Base-by-base conservation (phyloP, 2,888 invertebrate species). In the Drosophila tanythrix region DNA sequence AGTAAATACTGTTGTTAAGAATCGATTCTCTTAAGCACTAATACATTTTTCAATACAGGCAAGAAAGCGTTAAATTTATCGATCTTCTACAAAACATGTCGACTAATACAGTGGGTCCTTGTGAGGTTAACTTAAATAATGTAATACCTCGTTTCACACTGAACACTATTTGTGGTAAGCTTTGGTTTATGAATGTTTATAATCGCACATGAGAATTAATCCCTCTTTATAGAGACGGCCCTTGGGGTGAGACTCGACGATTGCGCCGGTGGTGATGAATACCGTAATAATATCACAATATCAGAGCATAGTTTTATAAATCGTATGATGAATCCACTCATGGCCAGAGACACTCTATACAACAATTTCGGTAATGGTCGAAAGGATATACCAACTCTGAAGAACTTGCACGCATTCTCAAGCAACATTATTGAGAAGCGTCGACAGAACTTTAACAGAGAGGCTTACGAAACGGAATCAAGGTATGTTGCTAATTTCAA, bases 121-220 rank as follows among this genome's bases (percentile, higher is more conserved):
- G 71, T 57, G 63, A 69, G 13, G 53, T 77, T 4, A 70, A 76
- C 48, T 63, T 90, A 18, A 76, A 82, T 51, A 81, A 89, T 31
- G 29, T 88, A 2, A 90, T 91, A 68, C 92, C 92, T 0, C 81
- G 82, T n/a, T 81, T 91, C 5, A 90, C 92, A 7, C 75, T 91
- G 5, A 91, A 91, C 50, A 88, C 70, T 62, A 77, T 91, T 63
- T 91, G 89, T 52, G 89, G 90, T 89, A 68, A 73, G 79, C 3
- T 33, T 21, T 18, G 10, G n/a, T 3, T 5, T 7, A 25, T n/a
- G 18, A 27, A 8, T 15, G 25, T 46, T 27, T 29, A 7, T 15
- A 38, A n/a, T 29, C 3, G 5, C 10, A 29, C 2, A 11, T 18
- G 2, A 18, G 15, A 50, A 29, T 50, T 11, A 27, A 27, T 27